phyloP scores from a whole-genome alignment of 2,113 vertebrate species.

The Hippoglossus stenolepis region DNA sequence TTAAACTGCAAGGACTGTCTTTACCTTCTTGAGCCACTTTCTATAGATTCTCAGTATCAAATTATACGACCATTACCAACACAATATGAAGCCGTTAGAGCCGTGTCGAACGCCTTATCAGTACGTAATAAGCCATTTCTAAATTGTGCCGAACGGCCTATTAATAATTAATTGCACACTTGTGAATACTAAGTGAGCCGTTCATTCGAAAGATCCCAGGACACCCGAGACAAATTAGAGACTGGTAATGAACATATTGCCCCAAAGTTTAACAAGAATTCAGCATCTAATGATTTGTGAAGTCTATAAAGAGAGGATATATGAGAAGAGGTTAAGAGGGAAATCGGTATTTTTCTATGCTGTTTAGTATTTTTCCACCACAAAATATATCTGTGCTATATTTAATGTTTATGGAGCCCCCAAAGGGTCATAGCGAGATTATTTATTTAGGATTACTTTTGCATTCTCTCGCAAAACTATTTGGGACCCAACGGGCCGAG shows the following conservation, averaged over 20 bases:
- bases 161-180: constrained; percentile 50
- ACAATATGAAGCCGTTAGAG: constrained; percentile 22
- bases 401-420: too few relatives aligned
- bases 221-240: constrained; percentile 27
- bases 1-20: not conserved
- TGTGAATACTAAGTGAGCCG: constrained; percentile 44
- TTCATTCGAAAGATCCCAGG: constrained; percentile 29
- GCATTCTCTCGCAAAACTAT: too few relatives aligned
- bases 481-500: too few relatives aligned
- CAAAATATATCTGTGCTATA: not conserved
- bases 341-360: not conserved
- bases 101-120: constrained; percentile 33
- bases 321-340: not conserved
- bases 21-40: constrained; percentile 24
- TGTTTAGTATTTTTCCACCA: not conserved
- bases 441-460: too few relatives aligned
- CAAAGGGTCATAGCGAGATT: too few relatives aligned
- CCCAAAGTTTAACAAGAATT: constrained; percentile 25
- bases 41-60: constrained; percentile 21
- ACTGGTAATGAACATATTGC: constrained; percentile 22
- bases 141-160: constrained; percentile 37
- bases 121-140: constrained; percentile 33
- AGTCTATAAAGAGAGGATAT: not conserved
- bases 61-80: constrained; percentile 15
- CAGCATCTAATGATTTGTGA: not conserved